These are phyloP conservation scores for Aspidapion aeneum DNA, from an alignment of 2,888 invertebrate genomes.

Conservation along the genomic window DNA sequence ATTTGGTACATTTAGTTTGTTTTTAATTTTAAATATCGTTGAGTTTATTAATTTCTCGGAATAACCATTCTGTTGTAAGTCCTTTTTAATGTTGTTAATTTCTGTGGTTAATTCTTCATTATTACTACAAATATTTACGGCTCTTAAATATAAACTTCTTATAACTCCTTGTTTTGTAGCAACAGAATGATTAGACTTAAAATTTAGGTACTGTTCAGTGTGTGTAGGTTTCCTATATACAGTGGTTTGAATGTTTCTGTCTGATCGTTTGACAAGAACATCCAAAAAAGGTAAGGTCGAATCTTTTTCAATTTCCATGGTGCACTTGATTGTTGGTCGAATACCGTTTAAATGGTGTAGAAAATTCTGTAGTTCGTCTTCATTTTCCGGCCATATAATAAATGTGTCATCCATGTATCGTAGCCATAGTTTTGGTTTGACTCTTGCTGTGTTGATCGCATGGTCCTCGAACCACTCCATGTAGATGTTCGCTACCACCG, in stretches of 20 bases:
- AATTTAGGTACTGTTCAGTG: not conserved
- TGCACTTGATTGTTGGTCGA: too few species aligned
- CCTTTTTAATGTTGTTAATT: not conserved
- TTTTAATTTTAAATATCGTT: too few species aligned
- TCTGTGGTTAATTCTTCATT: not conserved
- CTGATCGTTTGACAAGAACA: not conserved
- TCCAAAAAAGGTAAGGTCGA: not conserved
- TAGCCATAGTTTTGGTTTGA: not conserved
- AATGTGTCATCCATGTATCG: not conserved
- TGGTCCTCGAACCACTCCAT: not conserved
- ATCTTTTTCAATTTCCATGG: not conserved
- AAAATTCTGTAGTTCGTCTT: not conserved
- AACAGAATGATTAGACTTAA: not conserved
- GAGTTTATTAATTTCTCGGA: too few species aligned
- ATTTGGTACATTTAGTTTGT: too few species aligned
- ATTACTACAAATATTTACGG: not conserved
- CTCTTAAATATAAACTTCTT: not conserved
- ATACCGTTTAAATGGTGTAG: not conserved
- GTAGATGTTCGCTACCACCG: not conserved
- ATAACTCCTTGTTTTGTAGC: not conserved
- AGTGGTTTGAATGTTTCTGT: not conserved
- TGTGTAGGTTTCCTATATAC: not conserved
- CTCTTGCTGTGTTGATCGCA: not conserved
- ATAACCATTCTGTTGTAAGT: too few species aligned
- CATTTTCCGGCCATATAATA: not conserved